phyloP scores from a whole-genome alignment of 2,113 vertebrate species.

The Hystrix cristata region DNA sequence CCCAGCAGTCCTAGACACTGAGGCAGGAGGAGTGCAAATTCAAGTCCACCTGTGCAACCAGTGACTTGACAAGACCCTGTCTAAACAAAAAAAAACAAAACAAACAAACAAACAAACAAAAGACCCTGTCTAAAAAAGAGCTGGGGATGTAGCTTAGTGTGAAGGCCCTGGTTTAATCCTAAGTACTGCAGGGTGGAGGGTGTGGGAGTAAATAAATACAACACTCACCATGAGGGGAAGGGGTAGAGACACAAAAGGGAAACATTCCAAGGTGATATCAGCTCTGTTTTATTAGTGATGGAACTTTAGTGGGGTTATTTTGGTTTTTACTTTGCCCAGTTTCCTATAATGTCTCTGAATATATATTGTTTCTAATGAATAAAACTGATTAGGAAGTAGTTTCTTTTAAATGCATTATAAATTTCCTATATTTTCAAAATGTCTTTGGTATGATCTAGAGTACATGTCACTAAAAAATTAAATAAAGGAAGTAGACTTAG shows the following conservation, averaged over 20 bases:
- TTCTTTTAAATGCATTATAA: slow-evolving; percentile 61
- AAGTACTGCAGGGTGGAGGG: too few species aligned
- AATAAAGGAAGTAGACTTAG: slow-evolving; percentile 66
- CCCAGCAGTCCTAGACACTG: not conserved
- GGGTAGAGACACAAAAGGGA: not conserved
- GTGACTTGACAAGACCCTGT: not conserved
- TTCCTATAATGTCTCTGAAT: not conserved
- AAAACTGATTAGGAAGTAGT: slow-evolving; percentile 41
- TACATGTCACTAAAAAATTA: slow-evolving; percentile 56
- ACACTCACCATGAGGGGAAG: not conserved
- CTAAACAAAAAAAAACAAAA: not conserved
- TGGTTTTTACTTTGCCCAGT: not conserved
- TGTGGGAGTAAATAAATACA: not conserved
- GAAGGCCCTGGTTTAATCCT: not conserved
- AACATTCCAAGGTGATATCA: slow-evolving; percentile 42
- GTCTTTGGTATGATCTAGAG: slow-evolving; percentile 11
- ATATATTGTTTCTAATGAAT: slow-evolving; percentile 31
- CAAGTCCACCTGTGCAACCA: not conserved
- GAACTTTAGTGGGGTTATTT: not conserved
- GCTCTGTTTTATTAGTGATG: slow-evolving; percentile 14
- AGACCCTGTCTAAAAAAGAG: not conserved
- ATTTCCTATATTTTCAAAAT: slow-evolving; percentile 59
- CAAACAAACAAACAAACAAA: too few species aligned
- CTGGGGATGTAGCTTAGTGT: not conserved
- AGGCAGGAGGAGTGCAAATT: not conserved